These are phyloP conservation scores for Synanthedon myopaeformis DNA, from an alignment of 2,888 invertebrate genomes.

Conservation along the genomic window DNA sequence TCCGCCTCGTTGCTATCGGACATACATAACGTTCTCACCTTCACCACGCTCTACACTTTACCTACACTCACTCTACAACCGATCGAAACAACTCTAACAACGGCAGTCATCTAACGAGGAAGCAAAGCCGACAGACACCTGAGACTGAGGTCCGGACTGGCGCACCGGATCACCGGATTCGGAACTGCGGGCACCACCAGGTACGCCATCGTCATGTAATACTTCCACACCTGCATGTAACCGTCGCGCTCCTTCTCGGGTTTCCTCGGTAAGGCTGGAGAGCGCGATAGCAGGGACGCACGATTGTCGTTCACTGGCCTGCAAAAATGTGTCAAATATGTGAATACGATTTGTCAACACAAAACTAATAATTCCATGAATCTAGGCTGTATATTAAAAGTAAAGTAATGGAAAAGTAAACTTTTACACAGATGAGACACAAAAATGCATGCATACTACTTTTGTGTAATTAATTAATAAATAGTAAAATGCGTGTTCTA, in stretches of 20 bases:
- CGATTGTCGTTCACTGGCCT: constrained; percentile 97
- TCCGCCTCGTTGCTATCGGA: constrained; percentile 38
- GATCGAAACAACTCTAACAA: neutral
- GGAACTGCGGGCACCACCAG: constrained; percentile 94
- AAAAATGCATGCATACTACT: too few species aligned
- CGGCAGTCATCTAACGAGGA: too few species aligned
- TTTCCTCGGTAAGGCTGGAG: constrained; percentile 88
- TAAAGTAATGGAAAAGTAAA: too few species aligned
- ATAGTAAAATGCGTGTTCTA: constrained; percentile 12
- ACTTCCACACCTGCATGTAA: constrained; percentile 97
- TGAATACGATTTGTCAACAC: too few species aligned
- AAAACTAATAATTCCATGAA: too few species aligned
- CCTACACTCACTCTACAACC: neutral
- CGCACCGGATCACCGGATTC: constrained; percentile 88
- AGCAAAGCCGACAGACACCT: constrained; percentile 69
- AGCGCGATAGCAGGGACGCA: constrained; percentile 87
- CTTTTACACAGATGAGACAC: too few species aligned
- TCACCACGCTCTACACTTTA: neutral
- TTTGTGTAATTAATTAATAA: too few species aligned
- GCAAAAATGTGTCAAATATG: constrained; percentile 16
- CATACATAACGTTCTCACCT: neutral
- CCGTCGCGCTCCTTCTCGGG: constrained; percentile 93
- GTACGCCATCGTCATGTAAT: constrained; percentile 96
- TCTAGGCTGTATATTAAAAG: too few species aligned
- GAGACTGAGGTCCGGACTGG: constrained; percentile 91